A percentile compares a stretch with the other conserved stretches of the same genome.
These are phyloP conservation scores for Chrysolina haemoptera DNA, from an alignment of 2,888 invertebrate species.

Conservation along the genomic window DNA sequence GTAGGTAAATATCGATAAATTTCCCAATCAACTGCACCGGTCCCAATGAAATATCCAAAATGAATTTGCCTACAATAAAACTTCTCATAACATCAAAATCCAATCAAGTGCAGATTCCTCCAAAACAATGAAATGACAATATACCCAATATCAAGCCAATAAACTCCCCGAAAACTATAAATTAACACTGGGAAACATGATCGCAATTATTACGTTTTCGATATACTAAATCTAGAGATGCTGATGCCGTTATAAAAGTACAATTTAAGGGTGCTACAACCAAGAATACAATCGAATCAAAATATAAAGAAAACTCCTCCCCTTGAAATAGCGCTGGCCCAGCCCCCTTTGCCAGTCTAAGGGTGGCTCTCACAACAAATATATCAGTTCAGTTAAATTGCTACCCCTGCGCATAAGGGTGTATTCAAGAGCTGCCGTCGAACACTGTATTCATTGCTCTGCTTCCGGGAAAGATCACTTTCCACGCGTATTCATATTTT, in stretches of 20 bases:
- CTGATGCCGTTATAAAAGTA: constrained; percentile 52
- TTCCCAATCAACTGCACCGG: background rate
- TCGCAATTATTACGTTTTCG: constrained; percentile 53
- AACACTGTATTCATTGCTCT: constrained; percentile 41
- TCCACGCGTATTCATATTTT: constrained; percentile 16
- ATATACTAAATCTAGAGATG: constrained; percentile 44
- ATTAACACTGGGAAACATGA: constrained; percentile 46
- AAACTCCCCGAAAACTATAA: constrained; percentile 46
- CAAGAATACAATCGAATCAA: constrained; percentile 48
- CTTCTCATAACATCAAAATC: constrained; percentile 1
- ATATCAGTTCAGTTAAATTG: constrained; percentile 59
- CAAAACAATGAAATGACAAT: constrained; percentile 22
- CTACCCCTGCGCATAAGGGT: constrained; percentile 51
- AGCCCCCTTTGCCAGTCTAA: constrained; percentile 62
- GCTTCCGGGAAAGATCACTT: constrained; percentile 26
- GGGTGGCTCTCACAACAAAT: constrained; percentile 62
- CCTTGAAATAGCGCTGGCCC: constrained; percentile 55
- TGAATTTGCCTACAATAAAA: background rate
- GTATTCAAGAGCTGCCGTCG: constrained; percentile 36
- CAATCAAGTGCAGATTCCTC: constrained; percentile 10
- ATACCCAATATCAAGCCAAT: constrained; percentile 30
- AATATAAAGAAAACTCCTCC: constrained; percentile 61
- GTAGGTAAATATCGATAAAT: no score
- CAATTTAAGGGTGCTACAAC: constrained; percentile 51
- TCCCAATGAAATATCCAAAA: background rate